Percentiles rank a stretch among this genome's conserved stretches.
Evolutionary conservation across 64 coral and sea anemone genomes (phyloP).

Genomic region (Dendrophyllia cribrosa): DNA sequence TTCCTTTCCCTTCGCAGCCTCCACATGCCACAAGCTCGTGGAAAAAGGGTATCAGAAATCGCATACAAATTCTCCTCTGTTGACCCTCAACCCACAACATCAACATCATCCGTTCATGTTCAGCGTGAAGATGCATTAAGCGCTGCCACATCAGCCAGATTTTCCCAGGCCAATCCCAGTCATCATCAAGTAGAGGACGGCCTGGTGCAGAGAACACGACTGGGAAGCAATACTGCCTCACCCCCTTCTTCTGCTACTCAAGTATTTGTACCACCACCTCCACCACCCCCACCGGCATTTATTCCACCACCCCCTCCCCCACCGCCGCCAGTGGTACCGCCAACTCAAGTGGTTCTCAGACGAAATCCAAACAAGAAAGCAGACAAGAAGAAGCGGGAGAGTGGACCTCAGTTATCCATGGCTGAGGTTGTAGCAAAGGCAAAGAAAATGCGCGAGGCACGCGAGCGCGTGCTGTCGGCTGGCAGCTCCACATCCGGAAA

Average conservation of each 20-base stretch:
- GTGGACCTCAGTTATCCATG: slow-evolving; percentile 65
- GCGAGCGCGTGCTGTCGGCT: slow-evolving; percentile 42
- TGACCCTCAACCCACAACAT: slow-evolving; percentile 24
- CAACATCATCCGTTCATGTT: neutral
- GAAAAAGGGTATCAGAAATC: slow-evolving; percentile 67
- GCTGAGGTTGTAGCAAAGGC: slow-evolving; percentile 94
- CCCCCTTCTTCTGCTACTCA: neutral
- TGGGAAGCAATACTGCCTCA: slow-evolving; percentile 27
- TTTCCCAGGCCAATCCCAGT: neutral
- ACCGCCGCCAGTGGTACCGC: slow-evolving; percentile 70
- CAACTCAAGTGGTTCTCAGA: slow-evolving; percentile 28
- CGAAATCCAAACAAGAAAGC: slow-evolving; percentile 29
- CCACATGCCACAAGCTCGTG: slow-evolving; percentile 44
- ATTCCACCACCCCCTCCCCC: slow-evolving; percentile 79
- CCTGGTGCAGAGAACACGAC: slow-evolving; percentile 44
- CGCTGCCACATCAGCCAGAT: slow-evolving; percentile 59
- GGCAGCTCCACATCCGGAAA: neutral
- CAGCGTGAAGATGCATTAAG: slow-evolving; percentile 67
- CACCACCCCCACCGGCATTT: slow-evolving; percentile 75
- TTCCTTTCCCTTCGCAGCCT: slow-evolving; percentile 27
- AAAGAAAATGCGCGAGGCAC: slow-evolving; percentile 87
- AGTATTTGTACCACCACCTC: slow-evolving; percentile 36
- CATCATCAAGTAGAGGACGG: slow-evolving; percentile 33
- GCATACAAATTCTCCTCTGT: slow-evolving; percentile 63
- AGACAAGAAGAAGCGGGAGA: slow-evolving; percentile 68